Evolutionary conservation across 2,113 vertebrate genomes (phyloP).

Genomic region (Blennius ocellaris): DNA sequence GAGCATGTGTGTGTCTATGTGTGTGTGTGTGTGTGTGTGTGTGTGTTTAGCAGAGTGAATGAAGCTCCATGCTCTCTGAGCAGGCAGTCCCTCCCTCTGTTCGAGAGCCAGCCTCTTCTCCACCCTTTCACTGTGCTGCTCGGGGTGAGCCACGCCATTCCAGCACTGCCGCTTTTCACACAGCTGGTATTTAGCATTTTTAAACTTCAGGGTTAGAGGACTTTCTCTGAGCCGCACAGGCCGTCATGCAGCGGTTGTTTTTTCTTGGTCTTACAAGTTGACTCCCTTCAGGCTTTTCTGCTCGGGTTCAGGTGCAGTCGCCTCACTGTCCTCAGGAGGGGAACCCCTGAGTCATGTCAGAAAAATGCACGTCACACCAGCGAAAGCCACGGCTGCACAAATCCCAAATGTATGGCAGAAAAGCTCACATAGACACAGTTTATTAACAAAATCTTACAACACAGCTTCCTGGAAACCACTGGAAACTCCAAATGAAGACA

Average conservation of each 20-base stretch:
- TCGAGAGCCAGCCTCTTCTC: conserved; percentile 67
- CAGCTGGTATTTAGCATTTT: conserved; percentile 12
- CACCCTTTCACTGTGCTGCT: conserved; percentile 63
- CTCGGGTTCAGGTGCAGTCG: conserved; percentile 46
- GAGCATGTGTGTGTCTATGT: conserved; percentile 39
- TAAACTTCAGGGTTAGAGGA: not conserved
- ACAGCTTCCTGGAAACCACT: not conserved
- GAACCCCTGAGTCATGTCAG: conserved; percentile 11
- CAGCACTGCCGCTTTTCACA: conserved; percentile 24
- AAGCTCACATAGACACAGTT: not conserved
- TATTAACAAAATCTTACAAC: not conserved
- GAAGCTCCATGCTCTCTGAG: conserved; percentile 78
- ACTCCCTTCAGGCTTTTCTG: not conserved
- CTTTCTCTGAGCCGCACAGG: not conserved
- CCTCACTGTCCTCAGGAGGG: conserved; percentile 30
- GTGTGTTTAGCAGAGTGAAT: conserved; percentile 77
- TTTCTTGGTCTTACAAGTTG: not conserved
- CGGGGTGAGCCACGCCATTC: conserved; percentile 45
- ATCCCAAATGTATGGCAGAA: not conserved
- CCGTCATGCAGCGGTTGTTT: not conserved
- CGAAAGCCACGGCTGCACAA: not conserved
- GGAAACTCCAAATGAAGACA: conserved; percentile 9
- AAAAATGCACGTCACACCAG: conserved; percentile 22
- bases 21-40: conserved; percentile 50
- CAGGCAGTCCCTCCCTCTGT: conserved; percentile 67